Base-by-base conservation (phyloP, 2,113 vertebrate species). In the Tringa solitaria region DNA sequence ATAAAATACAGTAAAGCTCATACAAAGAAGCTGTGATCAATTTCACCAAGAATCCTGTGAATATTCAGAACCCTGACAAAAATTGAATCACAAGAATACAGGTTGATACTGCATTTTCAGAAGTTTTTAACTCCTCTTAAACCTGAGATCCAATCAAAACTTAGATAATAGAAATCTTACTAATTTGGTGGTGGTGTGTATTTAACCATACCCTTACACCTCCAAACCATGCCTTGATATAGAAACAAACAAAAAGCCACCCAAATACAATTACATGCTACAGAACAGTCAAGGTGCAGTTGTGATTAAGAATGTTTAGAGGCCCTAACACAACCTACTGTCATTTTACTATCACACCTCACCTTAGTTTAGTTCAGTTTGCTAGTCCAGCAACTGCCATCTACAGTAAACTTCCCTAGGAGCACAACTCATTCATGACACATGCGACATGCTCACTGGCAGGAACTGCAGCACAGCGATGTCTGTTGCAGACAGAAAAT, bases 101-200 rank as follows among this genome's bases (percentile, higher is more conserved):
- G 37, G 39, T 4, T 81, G 53, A 86, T 3, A 14, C 17, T 60
- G 19, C 15, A 37, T 54, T 92, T 88, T 72, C 56, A 68, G 32
- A 60, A 75, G 9, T 26, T 16, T 57, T 84, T 64, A 3, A 24
- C 46, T 79, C 81, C 53, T 82, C 59, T 75, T 56, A 63, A 18
- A 63, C 4, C 6, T 2, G 9, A 77, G 33, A 72, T 23, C 4
- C 28, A 75, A 70, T 22, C 14, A 48, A 65, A 50, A 18, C 15
- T 72, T 22, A 15, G 17, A 23, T 14, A 30, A 35, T 0, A 84
- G 6, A 48, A 76, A 45, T 41, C 32, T 35, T 63, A 72, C 12
- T 75, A 67, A 68, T n/a, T 0, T 5, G 5, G 48, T 23, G 27
- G 28, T 5, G 4, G 12, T 0, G 10, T 20, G 35, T 7, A 27